A percentile compares a stretch with the other conserved stretches of the same genome.
Conservation (phyloP, 2,888 invertebrate genomes). For the Axea sp. region DNA sequence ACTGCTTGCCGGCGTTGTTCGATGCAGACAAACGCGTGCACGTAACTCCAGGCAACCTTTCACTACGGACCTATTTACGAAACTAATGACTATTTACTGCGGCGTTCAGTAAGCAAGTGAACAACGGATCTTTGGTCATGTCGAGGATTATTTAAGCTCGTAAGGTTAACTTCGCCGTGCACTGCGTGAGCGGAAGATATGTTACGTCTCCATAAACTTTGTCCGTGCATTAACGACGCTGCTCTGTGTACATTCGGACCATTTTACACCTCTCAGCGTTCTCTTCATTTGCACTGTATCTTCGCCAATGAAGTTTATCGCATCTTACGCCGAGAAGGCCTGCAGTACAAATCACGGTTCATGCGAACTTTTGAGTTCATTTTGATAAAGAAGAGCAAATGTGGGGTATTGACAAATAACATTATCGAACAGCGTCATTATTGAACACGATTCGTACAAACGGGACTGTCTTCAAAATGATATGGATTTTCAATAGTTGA, state of each 20-base stretch:
- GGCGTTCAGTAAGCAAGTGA: slow-evolving; percentile 73
- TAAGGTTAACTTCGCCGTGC: slow-evolving; percentile 25
- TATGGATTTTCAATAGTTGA: no score
- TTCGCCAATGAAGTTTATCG: not conserved
- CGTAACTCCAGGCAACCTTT: no score
- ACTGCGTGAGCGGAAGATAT: slow-evolving; percentile 35
- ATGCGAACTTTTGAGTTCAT: no score
- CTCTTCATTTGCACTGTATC: not conserved
- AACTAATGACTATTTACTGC: slow-evolving; percentile 73
- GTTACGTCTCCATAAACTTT: slow-evolving; percentile 62
- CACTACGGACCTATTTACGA: slow-evolving; percentile 67
- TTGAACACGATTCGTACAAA: no score
- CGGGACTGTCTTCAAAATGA: no score
- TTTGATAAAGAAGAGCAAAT: no score
- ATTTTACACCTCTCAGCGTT: slow-evolving; percentile 27
- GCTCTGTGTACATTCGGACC: slow-evolving; percentile 18
- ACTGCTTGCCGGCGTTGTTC: slow-evolving; percentile 2
- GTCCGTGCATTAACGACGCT: slow-evolving; percentile 56
- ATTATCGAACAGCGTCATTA: no score
- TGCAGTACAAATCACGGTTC: no score
- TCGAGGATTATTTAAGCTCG: slow-evolving; percentile 66
- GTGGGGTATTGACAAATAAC: no score
- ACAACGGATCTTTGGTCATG: slow-evolving; percentile 74
- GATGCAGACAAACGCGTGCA: not conserved
- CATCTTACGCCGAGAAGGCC: no score